Conservation (phyloP, 30 jellyfish, hydroid and myxozoan species). For the Catostylus mosaicus region DNA sequence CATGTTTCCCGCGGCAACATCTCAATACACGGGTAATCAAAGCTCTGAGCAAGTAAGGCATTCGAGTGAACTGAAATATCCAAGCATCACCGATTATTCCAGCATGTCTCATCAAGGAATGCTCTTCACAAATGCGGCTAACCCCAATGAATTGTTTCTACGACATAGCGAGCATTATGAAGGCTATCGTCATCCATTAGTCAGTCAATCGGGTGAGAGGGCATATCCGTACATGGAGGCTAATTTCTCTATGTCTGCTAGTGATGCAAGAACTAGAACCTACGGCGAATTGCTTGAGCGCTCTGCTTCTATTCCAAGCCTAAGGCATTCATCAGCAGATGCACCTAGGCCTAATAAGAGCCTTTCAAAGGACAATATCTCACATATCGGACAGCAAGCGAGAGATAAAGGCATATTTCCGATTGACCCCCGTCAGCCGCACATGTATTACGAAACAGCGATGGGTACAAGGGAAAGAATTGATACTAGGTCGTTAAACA, state of each 20-base stretch:
- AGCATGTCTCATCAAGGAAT: slow-evolving; percentile 17
- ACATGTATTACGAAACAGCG: neutral
- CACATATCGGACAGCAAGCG: neutral
- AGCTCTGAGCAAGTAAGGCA: slow-evolving; percentile 1
- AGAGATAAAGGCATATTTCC: neutral
- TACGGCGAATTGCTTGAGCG: slow-evolving; percentile 70
- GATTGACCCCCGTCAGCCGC: slow-evolving; percentile 12
- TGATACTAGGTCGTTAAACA: neutral
- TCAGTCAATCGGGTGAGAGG: slow-evolving; percentile 14
- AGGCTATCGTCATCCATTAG: slow-evolving; percentile 18
- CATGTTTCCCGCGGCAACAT: slow-evolving; percentile 13
- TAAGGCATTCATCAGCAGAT: slow-evolving; percentile 36
- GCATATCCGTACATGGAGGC: slow-evolving; percentile 17
- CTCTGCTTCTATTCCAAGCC: slow-evolving; percentile 84
- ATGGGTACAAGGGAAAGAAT: slow-evolving; percentile 13
- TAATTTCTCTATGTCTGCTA: slow-evolving; percentile 26
- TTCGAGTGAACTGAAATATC: neutral
- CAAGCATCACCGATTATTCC: neutral
- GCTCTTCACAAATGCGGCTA: neutral
- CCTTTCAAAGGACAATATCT: slow-evolving; percentile 9
- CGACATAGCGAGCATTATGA: neutral
- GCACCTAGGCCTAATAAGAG: slow-evolving; percentile 4
- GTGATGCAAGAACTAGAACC: slow-evolving; percentile 66
- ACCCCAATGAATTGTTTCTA: neutral
- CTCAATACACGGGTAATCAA: slow-evolving; percentile 9